Evolutionary conservation across 2,888 invertebrate genomes (phyloP), one percentile per base, ranked within the genome.

Genomic region (Noctua janthina): DNA sequence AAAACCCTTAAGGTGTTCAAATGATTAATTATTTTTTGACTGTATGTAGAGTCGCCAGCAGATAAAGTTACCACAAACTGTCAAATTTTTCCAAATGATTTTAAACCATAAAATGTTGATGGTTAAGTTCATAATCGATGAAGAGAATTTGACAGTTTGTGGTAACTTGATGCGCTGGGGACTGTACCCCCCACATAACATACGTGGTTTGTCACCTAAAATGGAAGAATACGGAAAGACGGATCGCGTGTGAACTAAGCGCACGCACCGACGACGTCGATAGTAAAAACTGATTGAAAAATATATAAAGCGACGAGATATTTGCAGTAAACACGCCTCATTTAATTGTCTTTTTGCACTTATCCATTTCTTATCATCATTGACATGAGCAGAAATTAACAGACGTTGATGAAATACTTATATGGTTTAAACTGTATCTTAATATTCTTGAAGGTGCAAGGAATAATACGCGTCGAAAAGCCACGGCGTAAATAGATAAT

Each of bases 191-290:
- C 17, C 35, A 43, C 68, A 59, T 49, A 64, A 17, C 49, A 62
- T 39, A 77, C 66, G 35, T 51, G 74, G 54, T 79, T 78, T 13
- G 43, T 69, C 66, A 64, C 83, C 82, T 82, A 82, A 88, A 89
- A 83, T 85, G 83, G 86, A 77, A 81, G 35, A 83, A 86, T 86
- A 88, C 83, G 91, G 90, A 92, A 91, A 85, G 72, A 81, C 75
- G 23, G 70, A 74, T 90, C 70, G 92, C 91, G 87, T 91, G 91
- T 64, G 17, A 78, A 64, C 35, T 64, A n/a, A 68, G 39, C 81
- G 68, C 90, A 90, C 89, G 90, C 92, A 86, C 70, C 23, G 35
- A 11, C 75, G 29, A 71, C 29, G 73, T 43, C 59, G 78, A 81
- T 78, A 82, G 79, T 74, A 82, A 84, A 82, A 86, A 78, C 59